Base-by-base conservation (phyloP, 2,888 invertebrate genomes). In the Hecatera dysodea region DNA sequence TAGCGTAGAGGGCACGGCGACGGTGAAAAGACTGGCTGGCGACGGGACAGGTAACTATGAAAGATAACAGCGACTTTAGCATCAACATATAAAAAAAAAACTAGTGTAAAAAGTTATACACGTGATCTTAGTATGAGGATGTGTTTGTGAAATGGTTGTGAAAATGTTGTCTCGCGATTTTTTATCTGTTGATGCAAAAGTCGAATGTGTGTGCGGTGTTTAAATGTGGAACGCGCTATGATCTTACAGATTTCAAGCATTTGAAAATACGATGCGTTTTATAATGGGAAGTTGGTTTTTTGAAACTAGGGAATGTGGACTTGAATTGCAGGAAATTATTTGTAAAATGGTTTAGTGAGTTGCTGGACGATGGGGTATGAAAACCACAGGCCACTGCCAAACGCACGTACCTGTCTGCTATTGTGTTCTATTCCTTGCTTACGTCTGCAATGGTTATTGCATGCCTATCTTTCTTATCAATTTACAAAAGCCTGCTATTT, bases 11-110 rank as follows among this genome's bases (percentile, higher is more conserved):
- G 82, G 77, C 70, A 81, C 81, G 76, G 82, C 80, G 83, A 86
- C 80, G 85, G 90, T 90, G 90, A 93, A 83, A 94, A 93, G 93
- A 93, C 93, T 94, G 93, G 88, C 81, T 75, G 64, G 50, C 67
- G 57, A 81, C 61, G 82, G 77, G 69, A 69, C 73, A 79, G 75
- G 75, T 80, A 78, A 75, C 12, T 46, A 22, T n/a, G 36, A 27
- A 7, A 36, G 29, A 53, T 22, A 12, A 44, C 53, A 59, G 8
- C 2, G n/a, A 60, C 27, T 61, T 63, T 72, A 78, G 72, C 73
- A 72, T 78, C 82, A 75, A 75, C 72, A 67, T 69, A 59, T 68
- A 15, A 39, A 39, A 39, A 39, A 36, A 22, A 61, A 76, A 59
- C 66, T 44, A 36, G 22, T 46, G 19, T 17, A 22, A 27, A 33